A percentile compares a stretch with the other conserved stretches of the same genome.
phyloP scores from a whole-genome alignment of 2,113 vertebrate genomes.

The Talpa occidentalis region DNA sequence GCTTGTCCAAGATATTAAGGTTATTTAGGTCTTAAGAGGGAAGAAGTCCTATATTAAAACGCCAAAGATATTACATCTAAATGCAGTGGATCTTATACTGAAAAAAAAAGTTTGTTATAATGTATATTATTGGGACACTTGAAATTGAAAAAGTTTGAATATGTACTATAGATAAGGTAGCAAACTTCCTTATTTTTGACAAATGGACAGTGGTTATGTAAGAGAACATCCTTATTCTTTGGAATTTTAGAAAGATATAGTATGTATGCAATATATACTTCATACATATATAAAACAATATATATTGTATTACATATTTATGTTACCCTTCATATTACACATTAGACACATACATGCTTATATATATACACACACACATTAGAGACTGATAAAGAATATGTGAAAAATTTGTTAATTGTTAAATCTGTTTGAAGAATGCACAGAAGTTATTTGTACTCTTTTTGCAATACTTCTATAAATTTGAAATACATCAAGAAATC shows the following conservation, averaged over 20 bases:
- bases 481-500: not conserved
- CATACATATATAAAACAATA: not conserved
- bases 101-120: not conserved
- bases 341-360: not conserved
- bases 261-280: not conserved
- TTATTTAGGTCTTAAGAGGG: not conserved
- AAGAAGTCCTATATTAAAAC: not conserved
- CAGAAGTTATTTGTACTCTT: not conserved
- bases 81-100: not conserved
- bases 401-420: not conserved
- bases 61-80: not conserved
- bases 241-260: not conserved
- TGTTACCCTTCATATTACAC: not conserved
- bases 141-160: not conserved
- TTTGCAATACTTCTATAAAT: not conserved
- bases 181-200: not conserved
- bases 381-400: not conserved
- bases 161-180: not conserved
- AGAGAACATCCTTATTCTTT: not conserved
- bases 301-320: not conserved
- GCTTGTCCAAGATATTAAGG: not conserved
- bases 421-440: not conserved
- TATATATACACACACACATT: not conserved
- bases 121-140: not conserved
- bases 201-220: too few species aligned